Conservation (phyloP, 1,140 invertebrate species). For the Drosophila gunungcola region DNA sequence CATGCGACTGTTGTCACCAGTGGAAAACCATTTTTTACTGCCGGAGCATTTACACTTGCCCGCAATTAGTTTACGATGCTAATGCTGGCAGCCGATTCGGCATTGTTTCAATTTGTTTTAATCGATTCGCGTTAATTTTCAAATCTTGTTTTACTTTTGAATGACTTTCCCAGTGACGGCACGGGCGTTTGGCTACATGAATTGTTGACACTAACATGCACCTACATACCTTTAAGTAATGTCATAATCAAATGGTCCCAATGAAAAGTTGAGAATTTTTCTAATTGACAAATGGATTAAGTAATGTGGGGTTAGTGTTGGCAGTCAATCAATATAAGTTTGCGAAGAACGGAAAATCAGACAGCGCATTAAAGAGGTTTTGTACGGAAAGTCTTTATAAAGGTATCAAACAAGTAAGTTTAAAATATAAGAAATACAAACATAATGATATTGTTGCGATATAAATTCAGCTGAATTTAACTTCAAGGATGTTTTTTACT, state of each 20-base stretch:
- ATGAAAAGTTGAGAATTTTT: neutral
- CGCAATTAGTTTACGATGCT: constrained; percentile 74
- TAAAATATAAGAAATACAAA: no score
- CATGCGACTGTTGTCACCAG: constrained; percentile 66
- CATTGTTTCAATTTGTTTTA: constrained; percentile 76
- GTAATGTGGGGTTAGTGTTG: neutral
- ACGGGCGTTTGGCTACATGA: constrained; percentile 31
- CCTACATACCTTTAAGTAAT: constrained; percentile 28
- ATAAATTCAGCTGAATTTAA: no score
- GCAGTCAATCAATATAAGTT: neutral
- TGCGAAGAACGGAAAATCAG: no score
- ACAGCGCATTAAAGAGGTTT: no score
- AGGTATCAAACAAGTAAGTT: no score
- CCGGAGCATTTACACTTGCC: constrained; percentile 77
- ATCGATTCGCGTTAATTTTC: constrained; percentile 79
- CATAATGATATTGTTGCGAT: no score
- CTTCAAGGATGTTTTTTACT: no score
- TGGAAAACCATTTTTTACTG: constrained; percentile 72
- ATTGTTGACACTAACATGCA: constrained; percentile 36
- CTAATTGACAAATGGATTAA: constrained; percentile 2
- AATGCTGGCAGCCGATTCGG: constrained; percentile 31
- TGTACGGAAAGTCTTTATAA: no score
- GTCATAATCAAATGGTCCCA: constrained; percentile 6
- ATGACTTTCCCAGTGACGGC: constrained; percentile 8
- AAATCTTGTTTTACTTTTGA: constrained; percentile 33